phyloP scores from a whole-genome alignment of 2,888 invertebrate species.

The Apamea crenata region DNA sequence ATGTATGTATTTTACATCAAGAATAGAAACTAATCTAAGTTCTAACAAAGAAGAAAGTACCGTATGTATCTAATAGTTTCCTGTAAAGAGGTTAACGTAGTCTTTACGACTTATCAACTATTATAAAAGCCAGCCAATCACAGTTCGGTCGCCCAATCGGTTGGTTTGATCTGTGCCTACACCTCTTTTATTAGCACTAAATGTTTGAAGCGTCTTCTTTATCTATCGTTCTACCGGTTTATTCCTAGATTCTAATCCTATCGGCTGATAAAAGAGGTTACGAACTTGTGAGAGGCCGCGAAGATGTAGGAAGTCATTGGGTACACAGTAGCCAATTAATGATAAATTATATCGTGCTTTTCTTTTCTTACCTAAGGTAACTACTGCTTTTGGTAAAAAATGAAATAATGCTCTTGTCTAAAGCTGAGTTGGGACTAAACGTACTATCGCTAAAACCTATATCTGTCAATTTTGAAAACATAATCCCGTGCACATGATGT shows the following conservation, averaged over 20 bases:
- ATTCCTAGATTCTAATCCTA: slow-evolving; percentile 4
- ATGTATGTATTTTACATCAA: neutral
- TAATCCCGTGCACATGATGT: too few species aligned
- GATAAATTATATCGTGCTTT: neutral
- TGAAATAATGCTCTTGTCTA: neutral
- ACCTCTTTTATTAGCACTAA: slow-evolving; percentile 30
- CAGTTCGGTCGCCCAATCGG: neutral
- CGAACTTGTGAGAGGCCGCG: neutral
- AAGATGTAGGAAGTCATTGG: neutral
- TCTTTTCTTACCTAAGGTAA: neutral
- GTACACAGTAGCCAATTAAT: neutral
- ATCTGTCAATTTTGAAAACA: too few species aligned
- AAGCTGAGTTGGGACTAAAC: neutral
- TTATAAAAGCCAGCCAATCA: slow-evolving; percentile 36
- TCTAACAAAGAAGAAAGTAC: neutral
- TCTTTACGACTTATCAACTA: slow-evolving; percentile 25
- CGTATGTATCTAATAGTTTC: slow-evolving; percentile 1
- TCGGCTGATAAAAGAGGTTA: neutral
- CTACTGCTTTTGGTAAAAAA: too few species aligned
- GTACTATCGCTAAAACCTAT: too few species aligned
- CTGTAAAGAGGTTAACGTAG: slow-evolving; percentile 21
- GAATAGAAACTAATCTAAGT: neutral
- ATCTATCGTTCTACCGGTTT: neutral
- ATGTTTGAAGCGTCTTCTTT: slow-evolving; percentile 13
- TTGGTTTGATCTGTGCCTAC: slow-evolving; percentile 19